Evolutionary conservation across 2,797 vertebrate genomes (phyloP).

Genomic region (Leptodactylus fallax): DNA sequence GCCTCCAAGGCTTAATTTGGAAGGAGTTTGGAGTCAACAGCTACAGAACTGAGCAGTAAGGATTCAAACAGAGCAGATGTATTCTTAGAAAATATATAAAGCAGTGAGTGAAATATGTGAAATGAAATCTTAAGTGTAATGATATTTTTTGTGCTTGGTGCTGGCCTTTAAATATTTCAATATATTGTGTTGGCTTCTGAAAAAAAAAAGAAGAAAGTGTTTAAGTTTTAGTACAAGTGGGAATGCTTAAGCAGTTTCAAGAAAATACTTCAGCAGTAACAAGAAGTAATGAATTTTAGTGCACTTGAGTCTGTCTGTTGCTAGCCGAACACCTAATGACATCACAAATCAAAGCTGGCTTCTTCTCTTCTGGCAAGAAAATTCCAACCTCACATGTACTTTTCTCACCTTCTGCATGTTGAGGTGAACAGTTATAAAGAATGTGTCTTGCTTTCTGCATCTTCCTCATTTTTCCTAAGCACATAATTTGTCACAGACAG

Average conservation of each 20-base stretch:
- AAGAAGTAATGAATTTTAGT: slow-evolving; percentile 50
- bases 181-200: neutral
- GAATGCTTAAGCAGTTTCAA: slow-evolving; percentile 12
- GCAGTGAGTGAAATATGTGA: neutral
- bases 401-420: slow-evolving; percentile 34
- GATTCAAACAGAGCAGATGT: neutral
- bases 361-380: slow-evolving; percentile 37
- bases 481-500: slow-evolving; percentile 44
- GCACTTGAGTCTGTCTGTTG: slow-evolving; percentile 43
- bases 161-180: slow-evolving; percentile 8
- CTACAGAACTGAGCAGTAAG: neutral
- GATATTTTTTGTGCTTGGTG: neutral
- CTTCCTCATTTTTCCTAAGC: slow-evolving; percentile 35
- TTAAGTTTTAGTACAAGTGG: slow-evolving; percentile 31
- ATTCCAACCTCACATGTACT: slow-evolving; percentile 32
- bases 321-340: slow-evolving; percentile 46
- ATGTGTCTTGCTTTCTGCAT: slow-evolving; percentile 39
- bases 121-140: neutral
- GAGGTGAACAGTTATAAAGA: slow-evolving; percentile 45
- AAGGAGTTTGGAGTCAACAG: neutral
- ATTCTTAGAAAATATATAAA: neutral
- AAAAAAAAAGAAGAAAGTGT: slow-evolving; percentile 16
- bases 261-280: slow-evolving; percentile 32
- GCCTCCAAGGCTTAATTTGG: neutral
- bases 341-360: slow-evolving; percentile 54